phyloP scores from a whole-genome alignment of 2,888 invertebrate species.

The Peribatodes rhomboidaria region DNA sequence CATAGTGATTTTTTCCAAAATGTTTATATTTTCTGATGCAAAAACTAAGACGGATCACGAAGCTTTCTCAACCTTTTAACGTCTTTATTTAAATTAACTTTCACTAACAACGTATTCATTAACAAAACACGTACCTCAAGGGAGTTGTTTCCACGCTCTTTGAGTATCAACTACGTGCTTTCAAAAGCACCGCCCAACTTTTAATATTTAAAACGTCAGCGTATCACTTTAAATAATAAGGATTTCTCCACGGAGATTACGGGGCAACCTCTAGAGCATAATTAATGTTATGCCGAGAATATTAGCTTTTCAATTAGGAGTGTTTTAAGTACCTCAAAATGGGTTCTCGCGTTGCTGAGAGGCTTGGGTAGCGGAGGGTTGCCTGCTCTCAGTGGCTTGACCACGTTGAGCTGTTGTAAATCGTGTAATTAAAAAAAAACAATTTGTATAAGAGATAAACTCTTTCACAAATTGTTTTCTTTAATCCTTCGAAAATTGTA shows the following conservation, averaged over 20 bases:
- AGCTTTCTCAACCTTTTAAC: background rate
- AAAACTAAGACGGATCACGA: background rate
- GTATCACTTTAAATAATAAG: constrained; percentile 79
- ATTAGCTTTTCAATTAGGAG: constrained; percentile 84
- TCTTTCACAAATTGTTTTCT: no score
- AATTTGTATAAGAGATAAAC: no score
- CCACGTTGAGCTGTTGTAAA: constrained; percentile 25
- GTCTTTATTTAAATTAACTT: background rate
- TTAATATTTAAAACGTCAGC: constrained; percentile 66
- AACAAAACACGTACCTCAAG: constrained; percentile 40
- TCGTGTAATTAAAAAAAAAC: no score
- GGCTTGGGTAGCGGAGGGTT: constrained; percentile 26
- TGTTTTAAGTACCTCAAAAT: constrained; percentile 79
- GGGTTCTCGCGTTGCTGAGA: constrained; percentile 68
- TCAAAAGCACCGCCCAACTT: constrained; percentile 55
- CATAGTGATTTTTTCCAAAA: no score
- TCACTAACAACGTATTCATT: constrained; percentile 14
- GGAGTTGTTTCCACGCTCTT: constrained; percentile 38
- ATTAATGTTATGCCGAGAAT: constrained; percentile 82
- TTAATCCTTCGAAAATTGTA: no score
- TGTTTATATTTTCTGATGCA: background rate
- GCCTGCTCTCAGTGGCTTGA: constrained; percentile 13
- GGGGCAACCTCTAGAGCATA: constrained; percentile 74
- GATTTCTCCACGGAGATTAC: constrained; percentile 74
- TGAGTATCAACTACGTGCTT: constrained; percentile 32